Evolutionary conservation across 1,140 invertebrate genomes (phyloP), one percentile per base, ranked within the genome.

Genomic region (Neomicropteryx cornuta): DNA sequence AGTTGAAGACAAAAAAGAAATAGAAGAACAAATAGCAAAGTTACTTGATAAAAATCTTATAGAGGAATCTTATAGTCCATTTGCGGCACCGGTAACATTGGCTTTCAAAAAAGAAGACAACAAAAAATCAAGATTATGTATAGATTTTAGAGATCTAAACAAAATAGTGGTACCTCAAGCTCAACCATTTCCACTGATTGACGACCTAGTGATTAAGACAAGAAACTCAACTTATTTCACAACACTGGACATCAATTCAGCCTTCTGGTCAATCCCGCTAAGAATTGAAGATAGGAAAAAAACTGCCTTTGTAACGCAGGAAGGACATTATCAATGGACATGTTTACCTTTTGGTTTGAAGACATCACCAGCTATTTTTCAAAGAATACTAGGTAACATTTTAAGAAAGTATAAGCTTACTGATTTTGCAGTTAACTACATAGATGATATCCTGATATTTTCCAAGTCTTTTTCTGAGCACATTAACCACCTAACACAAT

Each of bases 201-300:
- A 59, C 2, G 53, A 60, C 33, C 22, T 53, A 41, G 43, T 46
- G 24, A 28, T 47, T 31, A 52, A 49, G 36, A 47, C 52, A 23
- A 46, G 46, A 36, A 43, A 52, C 31, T 60, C 53, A 27, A 52
- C 49, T 24, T 58, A 33, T 32, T 62, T 55, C 29, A 34, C 55
- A 14, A 50, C 38, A 19, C 30, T 60, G 2, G 56, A 60, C 36
- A 50, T 59, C 22, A 60, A 56, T 43, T 58, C 51, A 5, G 56
- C 58, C 17, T 62, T 60, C 41, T 60, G 56, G 54, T 56, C 55
- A 22, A 58, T 58, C 11, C 53, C 55, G 6, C 13, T 56, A 4
- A 20, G 44, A 21, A 40, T 46, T 10, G 30, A 50, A 43, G 52
- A 62, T 38, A 54, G 53, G 43, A 5, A 50, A 6, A 60, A 63